A percentile compares a stretch with the other conserved stretches of the same genome.
Conservation (phyloP, 2,888 invertebrate species). For the Epicampocera succincta region DNA sequence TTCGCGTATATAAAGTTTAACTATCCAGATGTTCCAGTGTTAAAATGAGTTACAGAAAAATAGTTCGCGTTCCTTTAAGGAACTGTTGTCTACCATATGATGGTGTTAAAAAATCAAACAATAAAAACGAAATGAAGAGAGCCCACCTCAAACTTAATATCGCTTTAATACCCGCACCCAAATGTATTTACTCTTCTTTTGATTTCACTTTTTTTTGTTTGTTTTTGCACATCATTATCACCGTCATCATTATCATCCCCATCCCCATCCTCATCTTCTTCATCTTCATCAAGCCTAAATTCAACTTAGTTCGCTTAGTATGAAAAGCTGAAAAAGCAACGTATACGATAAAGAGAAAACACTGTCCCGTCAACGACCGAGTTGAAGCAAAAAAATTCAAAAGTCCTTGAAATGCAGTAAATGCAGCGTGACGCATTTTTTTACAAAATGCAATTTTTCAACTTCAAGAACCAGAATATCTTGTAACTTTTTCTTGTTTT, state of each 20-base stretch:
- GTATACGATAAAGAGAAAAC: constrained; percentile 28
- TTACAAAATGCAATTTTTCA: constrained; percentile 49
- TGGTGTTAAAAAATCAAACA: constrained; percentile 42
- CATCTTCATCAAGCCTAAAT: constrained; percentile 45
- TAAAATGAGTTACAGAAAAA: too few relatives aligned
- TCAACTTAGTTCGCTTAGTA: constrained; percentile 39
- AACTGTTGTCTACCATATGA: constrained; percentile 41
- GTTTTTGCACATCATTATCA: constrained; percentile 22
- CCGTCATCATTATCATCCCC: constrained; percentile 20
- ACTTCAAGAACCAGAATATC: constrained; percentile 64
- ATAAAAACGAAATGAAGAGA: constrained; percentile 29
- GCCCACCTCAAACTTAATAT: constrained; percentile 26
- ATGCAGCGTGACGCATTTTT: constrained; percentile 74
- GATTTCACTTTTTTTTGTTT: constrained; percentile 37
- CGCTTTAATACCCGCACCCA: constrained; percentile 55
- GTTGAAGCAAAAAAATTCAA: constrained; percentile 68
- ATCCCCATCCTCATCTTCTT: constrained; percentile 6
- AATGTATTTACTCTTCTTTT: constrained; percentile 34
- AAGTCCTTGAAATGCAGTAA: constrained; percentile 78
- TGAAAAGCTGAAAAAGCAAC: constrained; percentile 25
- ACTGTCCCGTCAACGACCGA: constrained; percentile 72
- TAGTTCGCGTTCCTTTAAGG: neutral
- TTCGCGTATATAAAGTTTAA: too few relatives aligned
- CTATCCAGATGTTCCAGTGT: too few relatives aligned
- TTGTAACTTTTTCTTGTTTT: constrained; percentile 37